Evolutionary conservation across 2,797 vertebrate genomes (phyloP).

Genomic region (Silurus aristotelis): DNA sequence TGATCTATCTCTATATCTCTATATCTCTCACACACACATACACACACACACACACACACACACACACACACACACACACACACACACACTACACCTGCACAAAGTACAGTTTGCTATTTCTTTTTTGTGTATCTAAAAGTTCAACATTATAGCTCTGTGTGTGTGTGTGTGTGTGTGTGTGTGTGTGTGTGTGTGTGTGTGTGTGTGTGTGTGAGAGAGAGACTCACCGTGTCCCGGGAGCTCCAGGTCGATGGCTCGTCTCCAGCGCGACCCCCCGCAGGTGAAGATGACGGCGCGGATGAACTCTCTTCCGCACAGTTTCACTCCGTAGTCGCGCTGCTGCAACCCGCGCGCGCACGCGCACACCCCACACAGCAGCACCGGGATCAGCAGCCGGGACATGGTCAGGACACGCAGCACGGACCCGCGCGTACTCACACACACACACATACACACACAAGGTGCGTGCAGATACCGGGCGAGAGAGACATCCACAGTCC

Average conservation of each 20-base stretch:
- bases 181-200: background rate
- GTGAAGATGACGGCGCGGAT: slow-evolving; percentile 88
- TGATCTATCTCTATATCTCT: no score
- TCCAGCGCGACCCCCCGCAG: slow-evolving; percentile 87
- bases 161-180: background rate
- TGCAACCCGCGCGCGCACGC: slow-evolving; percentile 57
- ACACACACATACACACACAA: background rate
- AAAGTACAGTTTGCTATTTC: background rate
- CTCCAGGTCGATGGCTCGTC: slow-evolving; percentile 59
- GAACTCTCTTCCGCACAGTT: slow-evolving; percentile 87
- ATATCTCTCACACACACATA: no score
- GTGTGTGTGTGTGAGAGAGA: background rate
- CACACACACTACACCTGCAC: no score
- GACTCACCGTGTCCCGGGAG: slow-evolving; percentile 17
- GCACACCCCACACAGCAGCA: slow-evolving; percentile 51
- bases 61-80: background rate
- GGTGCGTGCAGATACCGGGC: background rate
- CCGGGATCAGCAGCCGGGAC: slow-evolving; percentile 22
- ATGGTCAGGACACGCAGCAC: background rate
- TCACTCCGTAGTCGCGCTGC: slow-evolving; percentile 76
- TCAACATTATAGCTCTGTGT: background rate
- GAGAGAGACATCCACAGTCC: background rate
- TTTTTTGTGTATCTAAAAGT: background rate
- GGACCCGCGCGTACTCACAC: background rate
- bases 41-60: background rate